Evolutionary conservation across 2,888 invertebrate genomes (phyloP), one percentile per base, ranked within the genome.

Genomic region (Eilema sororculum): DNA sequence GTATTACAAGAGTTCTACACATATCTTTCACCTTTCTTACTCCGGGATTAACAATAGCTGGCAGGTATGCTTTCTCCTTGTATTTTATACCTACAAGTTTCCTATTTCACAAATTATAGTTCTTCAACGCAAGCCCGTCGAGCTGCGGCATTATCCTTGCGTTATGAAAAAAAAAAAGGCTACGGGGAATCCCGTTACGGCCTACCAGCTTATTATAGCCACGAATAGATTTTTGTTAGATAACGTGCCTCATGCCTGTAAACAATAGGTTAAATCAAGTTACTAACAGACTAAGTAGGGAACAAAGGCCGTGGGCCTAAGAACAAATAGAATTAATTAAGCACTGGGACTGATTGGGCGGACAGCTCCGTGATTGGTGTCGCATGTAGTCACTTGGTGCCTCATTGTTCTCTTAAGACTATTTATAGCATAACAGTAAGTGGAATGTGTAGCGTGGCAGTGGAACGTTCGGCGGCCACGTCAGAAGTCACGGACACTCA

Each of bases 321-420:
- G 65, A 72, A 77, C 68, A 77, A 81, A 79, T 61, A 61, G 65
- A 77, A 73, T 75, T 72, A 73, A 77, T 78, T 73, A 72, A 76
- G 65, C 58, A 58, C 61, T 78, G 61, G 56, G 65, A 73, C 71
- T 79, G 77, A 79, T 77, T 69, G 77, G 71, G 65, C 68, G 71
- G 70, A 61, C 70, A 62, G 46, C 60, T 68, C 71, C 78, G 73
- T 76, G 78, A 72, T 46, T 6, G 20, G 6, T 46, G n/a, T n/a
- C n/a, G 20, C 46, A 46, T 46, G 0, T 46, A 52, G 52, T 52
- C 52, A 52, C n/a, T 52, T 52, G n/a, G 52, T 46, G 9, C n/a
- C 52, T n/a, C 52, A 52, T 52, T n/a, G n/a, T 52, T 52, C 46
- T 46, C 16, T 46, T 46, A 20, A 46, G 4, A 8, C 20, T 20